Percentiles rank a stretch among this genome's conserved stretches.
These are phyloP conservation scores for Temnothorax ravouxi DNA, from an alignment of 2,888 invertebrate species.

Conservation along the genomic window DNA sequence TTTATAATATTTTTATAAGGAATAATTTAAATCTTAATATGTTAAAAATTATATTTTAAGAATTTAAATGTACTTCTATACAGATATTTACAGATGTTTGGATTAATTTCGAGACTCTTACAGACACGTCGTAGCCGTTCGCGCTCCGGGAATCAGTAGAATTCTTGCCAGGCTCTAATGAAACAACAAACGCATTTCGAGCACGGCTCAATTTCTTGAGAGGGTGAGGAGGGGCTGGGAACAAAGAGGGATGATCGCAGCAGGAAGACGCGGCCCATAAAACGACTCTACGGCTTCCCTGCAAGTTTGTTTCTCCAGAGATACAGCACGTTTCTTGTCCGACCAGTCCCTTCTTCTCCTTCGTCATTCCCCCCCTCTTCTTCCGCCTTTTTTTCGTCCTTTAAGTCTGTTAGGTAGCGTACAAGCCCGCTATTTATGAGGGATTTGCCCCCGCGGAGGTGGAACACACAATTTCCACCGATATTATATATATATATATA, in stretches of 20 bases:
- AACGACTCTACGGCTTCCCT: constrained; percentile 38
- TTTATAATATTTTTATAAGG: not conserved
- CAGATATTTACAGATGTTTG: not conserved
- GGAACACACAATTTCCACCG: constrained; percentile 74
- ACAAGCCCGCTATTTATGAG: constrained; percentile 78
- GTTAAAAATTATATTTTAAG: not conserved
- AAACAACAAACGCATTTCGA: constrained; percentile 55
- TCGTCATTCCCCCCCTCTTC: not conserved
- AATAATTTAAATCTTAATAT: not conserved
- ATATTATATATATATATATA: no score
- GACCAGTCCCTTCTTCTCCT: constrained; percentile 39
- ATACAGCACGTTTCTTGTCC: constrained; percentile 58
- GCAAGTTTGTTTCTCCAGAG: constrained; percentile 54
- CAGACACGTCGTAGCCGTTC: not conserved
- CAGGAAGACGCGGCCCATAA: constrained; percentile 17
- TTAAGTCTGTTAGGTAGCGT: constrained; percentile 65
- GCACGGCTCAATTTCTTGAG: constrained; percentile 40
- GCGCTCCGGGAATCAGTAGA: constrained; percentile 7
- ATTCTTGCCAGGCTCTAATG: constrained; percentile 17
- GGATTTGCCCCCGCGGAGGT: constrained; percentile 66
- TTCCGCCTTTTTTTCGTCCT: constrained; percentile 25
- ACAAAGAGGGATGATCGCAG: not conserved
- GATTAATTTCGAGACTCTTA: not conserved
- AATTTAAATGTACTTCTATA: constrained; percentile 2
- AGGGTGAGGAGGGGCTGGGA: constrained; percentile 24